These are phyloP conservation scores for Beroe ovata DNA, from an alignment of 37 sponge, comb jelly and placozoan species.

Conservation along the genomic window DNA sequence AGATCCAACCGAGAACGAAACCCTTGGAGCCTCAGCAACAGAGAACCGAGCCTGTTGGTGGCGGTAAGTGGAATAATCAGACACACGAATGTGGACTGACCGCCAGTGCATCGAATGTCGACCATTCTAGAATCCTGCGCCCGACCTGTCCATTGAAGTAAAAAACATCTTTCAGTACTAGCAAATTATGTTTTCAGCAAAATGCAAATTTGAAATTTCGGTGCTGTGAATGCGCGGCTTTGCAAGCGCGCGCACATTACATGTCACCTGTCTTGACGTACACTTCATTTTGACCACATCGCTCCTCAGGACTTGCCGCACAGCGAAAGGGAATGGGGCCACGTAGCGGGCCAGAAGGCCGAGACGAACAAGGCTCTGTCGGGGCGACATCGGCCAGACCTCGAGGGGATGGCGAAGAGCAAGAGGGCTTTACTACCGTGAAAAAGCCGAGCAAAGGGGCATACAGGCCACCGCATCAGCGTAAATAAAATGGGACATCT, in stretches of 20 bases:
- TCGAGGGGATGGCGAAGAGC: slow-evolving; percentile 22
- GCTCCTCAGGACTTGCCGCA: no score
- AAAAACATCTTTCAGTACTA: no score
- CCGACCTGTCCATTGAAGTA: no score
- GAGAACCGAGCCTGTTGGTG: slow-evolving; percentile 58
- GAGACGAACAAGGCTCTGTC: slow-evolving; percentile 17
- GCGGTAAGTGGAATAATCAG: slow-evolving; percentile 40
- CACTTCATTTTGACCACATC: no score
- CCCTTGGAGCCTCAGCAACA: neutral
- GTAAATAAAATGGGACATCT: neutral
- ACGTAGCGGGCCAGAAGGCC: neutral
- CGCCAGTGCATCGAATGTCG: no score
- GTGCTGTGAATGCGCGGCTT: no score
- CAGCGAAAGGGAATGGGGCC: slow-evolving; percentile 4
- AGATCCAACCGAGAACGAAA: neutral
- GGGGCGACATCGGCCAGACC: slow-evolving; percentile 11
- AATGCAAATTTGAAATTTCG: no score
- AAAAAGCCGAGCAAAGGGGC: neutral
- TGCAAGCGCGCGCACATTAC: no score
- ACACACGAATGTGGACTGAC: no score
- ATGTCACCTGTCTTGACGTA: no score
- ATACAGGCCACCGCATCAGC: slow-evolving; percentile 33
- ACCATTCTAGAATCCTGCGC: no score
- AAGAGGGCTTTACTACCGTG: slow-evolving; percentile 15
- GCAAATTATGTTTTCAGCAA: no score